Evolutionary conservation across 2,797 vertebrate species (phyloP).

Genomic region (Luscinia luscinia): DNA sequence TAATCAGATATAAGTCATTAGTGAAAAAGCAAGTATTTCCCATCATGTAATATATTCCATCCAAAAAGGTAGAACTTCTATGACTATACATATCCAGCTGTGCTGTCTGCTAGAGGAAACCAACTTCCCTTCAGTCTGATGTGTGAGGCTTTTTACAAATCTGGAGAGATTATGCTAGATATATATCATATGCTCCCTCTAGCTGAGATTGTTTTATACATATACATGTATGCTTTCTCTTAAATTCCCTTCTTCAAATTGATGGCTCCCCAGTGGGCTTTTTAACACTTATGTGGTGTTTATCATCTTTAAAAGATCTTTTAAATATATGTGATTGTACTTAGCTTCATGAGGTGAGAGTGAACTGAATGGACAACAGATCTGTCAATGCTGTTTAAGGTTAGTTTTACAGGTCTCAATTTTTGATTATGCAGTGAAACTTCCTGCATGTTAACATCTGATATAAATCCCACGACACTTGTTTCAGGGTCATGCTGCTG

Average conservation of each 20-base stretch:
- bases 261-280: constrained; percentile 53
- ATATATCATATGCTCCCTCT: constrained; percentile 57
- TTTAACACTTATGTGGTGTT: constrained; percentile 56
- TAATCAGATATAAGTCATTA: background rate
- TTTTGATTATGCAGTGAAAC: constrained; percentile 40
- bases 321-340: constrained; percentile 47
- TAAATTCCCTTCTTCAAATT: constrained; percentile 57
- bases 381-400: constrained; percentile 47
- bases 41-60: background rate
- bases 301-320: constrained; percentile 55
- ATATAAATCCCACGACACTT: constrained; percentile 1
- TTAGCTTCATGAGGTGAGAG: constrained; percentile 52
- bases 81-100: background rate
- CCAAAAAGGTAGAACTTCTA: background rate
- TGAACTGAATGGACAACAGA: constrained; percentile 35
- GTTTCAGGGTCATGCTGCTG: constrained; percentile 37
- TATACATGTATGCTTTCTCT: constrained; percentile 38
- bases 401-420: constrained; percentile 33
- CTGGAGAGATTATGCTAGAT: constrained; percentile 10
- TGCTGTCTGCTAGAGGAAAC: background rate
- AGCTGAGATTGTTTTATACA: constrained; percentile 21
- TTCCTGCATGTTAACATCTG: constrained; percentile 41
- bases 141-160: constrained; percentile 41
- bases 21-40: background rate
- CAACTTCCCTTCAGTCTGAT: background rate